These are phyloP conservation scores for Phymorhynchus buccinoides DNA, from an alignment of 1,140 invertebrate species.

Conservation along the genomic window DNA sequence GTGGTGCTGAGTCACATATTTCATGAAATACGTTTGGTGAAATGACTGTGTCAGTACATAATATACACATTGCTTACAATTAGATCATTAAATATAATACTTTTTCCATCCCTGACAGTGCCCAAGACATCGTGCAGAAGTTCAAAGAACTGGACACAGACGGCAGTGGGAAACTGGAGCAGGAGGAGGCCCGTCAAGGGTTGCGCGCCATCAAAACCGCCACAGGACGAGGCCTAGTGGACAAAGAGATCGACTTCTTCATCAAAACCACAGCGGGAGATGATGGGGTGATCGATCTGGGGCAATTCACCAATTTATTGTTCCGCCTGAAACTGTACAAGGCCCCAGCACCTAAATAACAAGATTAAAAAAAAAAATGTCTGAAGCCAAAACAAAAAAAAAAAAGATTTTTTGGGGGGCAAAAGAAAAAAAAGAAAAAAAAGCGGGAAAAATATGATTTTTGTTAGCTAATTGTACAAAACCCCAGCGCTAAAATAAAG, in stretches of 20 bases:
- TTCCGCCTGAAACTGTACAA: constrained; percentile 66
- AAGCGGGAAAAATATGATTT: too few relatives aligned
- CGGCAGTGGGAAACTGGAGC: constrained; percentile 64
- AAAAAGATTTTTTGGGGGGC: too few relatives aligned
- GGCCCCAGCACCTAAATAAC: constrained; percentile 54
- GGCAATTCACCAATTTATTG: constrained; percentile 64
- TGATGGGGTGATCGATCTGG: constrained; percentile 62
- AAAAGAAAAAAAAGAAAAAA: too few relatives aligned
- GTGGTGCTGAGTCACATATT: too few relatives aligned
- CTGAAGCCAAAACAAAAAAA: too few relatives aligned
- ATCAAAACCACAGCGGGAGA: constrained; percentile 62
- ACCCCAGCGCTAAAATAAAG: too few relatives aligned
- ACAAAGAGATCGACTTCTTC: constrained; percentile 69
- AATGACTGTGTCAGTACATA: too few relatives aligned
- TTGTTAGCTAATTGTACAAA: too few relatives aligned
- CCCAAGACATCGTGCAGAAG: constrained; percentile 60
- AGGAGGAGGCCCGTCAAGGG: constrained; percentile 60
- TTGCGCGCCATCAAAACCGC: constrained; percentile 63
- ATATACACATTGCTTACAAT: too few relatives aligned
- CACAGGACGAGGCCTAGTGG: constrained; percentile 61
- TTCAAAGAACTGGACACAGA: constrained; percentile 66
- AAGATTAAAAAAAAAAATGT: too few relatives aligned
- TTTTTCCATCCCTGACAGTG: constrained; percentile 51
- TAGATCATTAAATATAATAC: background rate
- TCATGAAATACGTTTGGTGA: too few relatives aligned